Base-by-base conservation (phyloP, 2,888 invertebrate genomes). In the Pherbina coryleti region DNA sequence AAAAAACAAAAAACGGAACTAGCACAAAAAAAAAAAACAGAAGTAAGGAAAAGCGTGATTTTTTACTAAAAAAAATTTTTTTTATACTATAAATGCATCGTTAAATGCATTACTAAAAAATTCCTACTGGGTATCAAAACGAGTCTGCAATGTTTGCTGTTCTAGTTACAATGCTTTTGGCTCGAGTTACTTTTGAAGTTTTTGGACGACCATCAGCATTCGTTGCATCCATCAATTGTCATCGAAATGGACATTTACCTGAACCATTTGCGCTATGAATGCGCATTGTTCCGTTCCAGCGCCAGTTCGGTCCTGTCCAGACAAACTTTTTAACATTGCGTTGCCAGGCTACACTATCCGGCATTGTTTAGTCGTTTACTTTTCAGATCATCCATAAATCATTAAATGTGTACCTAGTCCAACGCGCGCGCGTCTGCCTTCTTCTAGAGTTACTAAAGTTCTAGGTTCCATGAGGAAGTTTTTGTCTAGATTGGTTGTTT, bases 141-240 rank as follows among this genome's bases (percentile, higher is more conserved):
- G n/a, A n/a, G n/a, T n/a, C n/a, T n/a, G n/a, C n/a, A n/a, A 8
- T 57, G n/a, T 22, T 70, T 44, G 49, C 22, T 74, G 28, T 49
- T 14, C 11, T 28, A 34, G 51, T 75, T 53, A 31, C 53, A 28
- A 76, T 78, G 11, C 83, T 85, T 85, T 84, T 84, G 84, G 85
- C 85, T 84, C 82, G 81, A 84, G 60, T 62, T 62, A 19, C 19
- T 28, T 28, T 64, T 11, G 64, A 28, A 55, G 55, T n/a, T 22
- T 31, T 64, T 49, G 49, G 49, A 51, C 22, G 17, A 44, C 25
- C 69, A 69, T 28, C 51, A 22, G 28, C 69, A 22, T 25, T 44
- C 53, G 53, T 44, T 22, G 85, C 85, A 84, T 85, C 85, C 85
- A 85, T 85, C 85, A 85, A 84, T 84, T 85, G 85, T 85, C 85